Base-by-base conservation (phyloP, 2,113 vertebrate genomes). In the Passer domesticus region DNA sequence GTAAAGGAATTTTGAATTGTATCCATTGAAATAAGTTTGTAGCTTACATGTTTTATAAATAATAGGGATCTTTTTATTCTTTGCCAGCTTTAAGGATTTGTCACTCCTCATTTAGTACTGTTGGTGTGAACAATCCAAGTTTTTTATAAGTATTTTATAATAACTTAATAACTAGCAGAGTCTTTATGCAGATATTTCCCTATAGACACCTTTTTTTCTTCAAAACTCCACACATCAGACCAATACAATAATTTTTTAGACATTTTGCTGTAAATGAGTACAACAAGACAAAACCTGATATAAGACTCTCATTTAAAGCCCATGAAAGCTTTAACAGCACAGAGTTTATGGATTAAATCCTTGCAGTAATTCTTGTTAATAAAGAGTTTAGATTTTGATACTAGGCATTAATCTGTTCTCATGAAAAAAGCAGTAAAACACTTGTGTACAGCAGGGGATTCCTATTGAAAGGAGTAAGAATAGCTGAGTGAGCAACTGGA, bases 31-130 rank as follows among this genome's bases (percentile, higher is more conserved):
- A 14, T 94, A 46, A 64, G 30, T 90, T 37, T 88, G 14, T 69
- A 66, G 85, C 66, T 52, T 84, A 91, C 87, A 68, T 86, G 52
- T 89, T 96, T 88, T 63, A 56, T 91, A 94, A 95, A 96, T 89
- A 94, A 43, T 82, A 90, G 41, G 14, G 23, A 72, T 82, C 89
- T 92, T 96, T 94, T 93, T 77, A 87, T 92, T 92, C 69, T 90
- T 93, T 96, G 94, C 90, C 86, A 97, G 67, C 23, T 92, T 96
- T 77, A 85, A 89, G 90, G 77, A 96, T 96, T 96, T 96, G 95
- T 96, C 96, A 90, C 52, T 95, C 80, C 50, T 95, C 53, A 92
- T 96, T 94, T 96, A 93, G 49, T 78, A 55, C 63, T 68, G 6
- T 52, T 92, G n/a, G 9, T 80, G 47, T 78, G 81, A 96, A 81